Conservation (phyloP, 2,797 vertebrate species). For the Remorina albescens region DNA sequence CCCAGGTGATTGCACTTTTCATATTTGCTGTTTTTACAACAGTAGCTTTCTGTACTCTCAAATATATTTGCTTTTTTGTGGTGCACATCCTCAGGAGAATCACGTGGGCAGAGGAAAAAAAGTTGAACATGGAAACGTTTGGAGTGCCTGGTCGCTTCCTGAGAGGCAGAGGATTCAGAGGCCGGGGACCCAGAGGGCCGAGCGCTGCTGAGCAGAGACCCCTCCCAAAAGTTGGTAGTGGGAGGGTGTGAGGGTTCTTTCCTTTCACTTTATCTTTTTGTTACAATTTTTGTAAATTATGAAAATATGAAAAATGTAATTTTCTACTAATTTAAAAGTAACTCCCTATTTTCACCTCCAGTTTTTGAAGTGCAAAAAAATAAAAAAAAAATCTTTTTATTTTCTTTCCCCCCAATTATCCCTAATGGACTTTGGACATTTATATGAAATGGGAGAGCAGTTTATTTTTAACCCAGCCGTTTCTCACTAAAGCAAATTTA, state of each 20-base stretch:
- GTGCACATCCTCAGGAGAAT: slow-evolving; percentile 85
- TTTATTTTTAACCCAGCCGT: slow-evolving; percentile 63
- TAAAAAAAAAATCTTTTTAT: slow-evolving; percentile 20
- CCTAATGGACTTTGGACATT: slow-evolving; percentile 27
- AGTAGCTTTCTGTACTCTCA: background rate
- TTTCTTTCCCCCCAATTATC: slow-evolving; percentile 9
- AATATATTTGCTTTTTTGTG: background rate
- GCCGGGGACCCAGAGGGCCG: slow-evolving; percentile 87
- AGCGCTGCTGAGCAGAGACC: slow-evolving; percentile 81
- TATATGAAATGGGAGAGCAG: slow-evolving; percentile 45
- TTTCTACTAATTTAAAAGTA: slow-evolving; percentile 68
- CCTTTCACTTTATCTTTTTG: slow-evolving; percentile 34
- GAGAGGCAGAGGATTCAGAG: slow-evolving; percentile 92
- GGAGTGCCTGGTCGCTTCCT: slow-evolving; percentile 94
- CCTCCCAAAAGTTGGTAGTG: slow-evolving; percentile 89
- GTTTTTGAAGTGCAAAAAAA: slow-evolving; percentile 27
- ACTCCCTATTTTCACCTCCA: slow-evolving; percentile 38
- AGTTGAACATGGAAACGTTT: slow-evolving; percentile 96
- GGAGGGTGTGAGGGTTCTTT: slow-evolving; percentile 81
- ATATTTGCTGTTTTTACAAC: background rate
- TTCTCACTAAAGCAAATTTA: slow-evolving; percentile 29
- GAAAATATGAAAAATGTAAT: slow-evolving; percentile 64
- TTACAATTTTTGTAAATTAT: slow-evolving; percentile 66
- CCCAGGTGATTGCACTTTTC: slow-evolving; percentile 84
- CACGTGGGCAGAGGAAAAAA: slow-evolving; percentile 97